Evolutionary conservation across 2,797 vertebrate species (phyloP), one percentile per base, ranked within the genome.

Genomic region (Brotula barbata): DNA sequence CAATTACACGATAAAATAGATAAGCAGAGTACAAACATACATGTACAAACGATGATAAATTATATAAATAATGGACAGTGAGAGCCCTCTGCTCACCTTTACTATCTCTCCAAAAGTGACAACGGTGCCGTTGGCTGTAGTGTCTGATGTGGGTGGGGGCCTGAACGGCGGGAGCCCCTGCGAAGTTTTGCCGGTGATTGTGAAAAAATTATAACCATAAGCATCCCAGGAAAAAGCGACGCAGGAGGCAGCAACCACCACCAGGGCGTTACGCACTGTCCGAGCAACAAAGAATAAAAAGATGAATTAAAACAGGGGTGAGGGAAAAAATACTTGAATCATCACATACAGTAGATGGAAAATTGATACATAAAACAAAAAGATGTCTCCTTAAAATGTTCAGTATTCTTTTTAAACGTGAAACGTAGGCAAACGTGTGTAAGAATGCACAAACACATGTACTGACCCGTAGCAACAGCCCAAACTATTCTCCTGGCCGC

Each of bases 231-330:
- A 90, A 78, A 93, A 97, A 0, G 95, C 93, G 0, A 95, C 58
- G 12, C 92, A 60, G 17, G 95, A 87, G 0, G 95, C 94, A 7
- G 82, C 92, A 25, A 96, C 75, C 17, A 98, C 95, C 5, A 98
- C 92, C 9, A 95, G 82, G 8, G 93, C 95, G 0, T 97, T 98
- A 13, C 95, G 92, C 68, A 94, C 96, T 98, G 78, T 54, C 1
- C 1, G 40, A 2, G 39, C 5, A 58, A 12, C 11, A 14, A 28
- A 48, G 41, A 37, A 16, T 17, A 6, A 33, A 19, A 17, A 13
- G 10, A 19, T 15, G 33, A 34, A 34, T 34, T 11, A 34, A 9
- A 10, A 34, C n/a, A n/a, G 12, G 3, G 33, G 6, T 39, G 13
- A 15, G 6, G 36, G 6, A 39, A 39, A 39, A 39, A 39, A 39